phyloP scores from a whole-genome alignment of 2,888 invertebrate genomes.

The Acanthococcus lagerstroemiae region DNA sequence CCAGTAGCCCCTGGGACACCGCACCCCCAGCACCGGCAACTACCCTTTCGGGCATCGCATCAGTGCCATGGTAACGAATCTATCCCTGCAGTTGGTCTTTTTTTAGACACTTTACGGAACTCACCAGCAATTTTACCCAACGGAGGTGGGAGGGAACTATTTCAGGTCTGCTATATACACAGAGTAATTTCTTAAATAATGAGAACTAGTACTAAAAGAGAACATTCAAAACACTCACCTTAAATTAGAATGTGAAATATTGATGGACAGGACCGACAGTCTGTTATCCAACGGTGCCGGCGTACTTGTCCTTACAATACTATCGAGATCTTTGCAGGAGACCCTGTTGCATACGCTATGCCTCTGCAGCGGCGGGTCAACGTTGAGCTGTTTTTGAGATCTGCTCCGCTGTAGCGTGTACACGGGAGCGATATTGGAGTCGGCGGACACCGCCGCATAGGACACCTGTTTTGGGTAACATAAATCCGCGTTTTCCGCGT shows the following conservation, averaged over 20 bases:
- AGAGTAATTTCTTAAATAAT: too few species aligned
- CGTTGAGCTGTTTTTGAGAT: constrained; percentile 74
- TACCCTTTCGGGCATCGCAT: too few species aligned
- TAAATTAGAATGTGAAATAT: constrained; percentile 38
- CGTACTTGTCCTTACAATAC: constrained; percentile 41
- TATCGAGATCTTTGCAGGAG: constrained; percentile 40
- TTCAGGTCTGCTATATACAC: too few species aligned
- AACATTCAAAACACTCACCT: constrained; percentile 40
- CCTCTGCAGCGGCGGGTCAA: constrained; percentile 51
- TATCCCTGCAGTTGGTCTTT: too few species aligned
- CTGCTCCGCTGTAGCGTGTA: constrained; percentile 59
- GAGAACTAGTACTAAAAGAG: constrained; percentile 30
- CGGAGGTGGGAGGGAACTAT: background rate
- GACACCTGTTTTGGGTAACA: constrained; percentile 46
- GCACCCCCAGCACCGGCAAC: too few species aligned
- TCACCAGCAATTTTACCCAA: too few species aligned
- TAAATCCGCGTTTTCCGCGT: constrained; percentile 48
- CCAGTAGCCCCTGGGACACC: too few species aligned
- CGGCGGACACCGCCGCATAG: constrained; percentile 39
- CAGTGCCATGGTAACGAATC: too few species aligned
- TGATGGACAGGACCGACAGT: too few species aligned
- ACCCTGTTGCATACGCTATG: constrained; percentile 38
- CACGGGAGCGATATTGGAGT: constrained; percentile 41
- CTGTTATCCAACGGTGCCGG: constrained; percentile 43
- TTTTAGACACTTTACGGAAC: too few species aligned